Conservation (phyloP, 2,113 vertebrate species). For the Vidua macroura region DNA sequence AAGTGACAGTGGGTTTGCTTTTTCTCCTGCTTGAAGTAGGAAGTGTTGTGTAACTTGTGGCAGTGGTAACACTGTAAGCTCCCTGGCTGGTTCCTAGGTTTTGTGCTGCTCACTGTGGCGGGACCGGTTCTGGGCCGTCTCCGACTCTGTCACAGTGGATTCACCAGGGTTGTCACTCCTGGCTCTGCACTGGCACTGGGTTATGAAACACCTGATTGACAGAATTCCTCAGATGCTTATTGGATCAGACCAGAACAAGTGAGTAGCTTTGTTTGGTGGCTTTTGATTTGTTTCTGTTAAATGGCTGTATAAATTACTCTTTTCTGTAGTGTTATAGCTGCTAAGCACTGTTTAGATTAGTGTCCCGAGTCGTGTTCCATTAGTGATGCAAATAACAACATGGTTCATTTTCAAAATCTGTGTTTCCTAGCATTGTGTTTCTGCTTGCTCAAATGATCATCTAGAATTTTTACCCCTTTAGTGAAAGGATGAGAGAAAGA, state of each 20-base stretch:
- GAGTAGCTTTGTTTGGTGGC: slow-evolving; percentile 33
- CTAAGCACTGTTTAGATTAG: background rate
- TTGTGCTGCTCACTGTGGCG: slow-evolving; percentile 83
- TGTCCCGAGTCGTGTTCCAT: background rate
- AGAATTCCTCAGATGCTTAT: slow-evolving; percentile 82
- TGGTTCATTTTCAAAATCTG: background rate
- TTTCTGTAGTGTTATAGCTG: background rate
- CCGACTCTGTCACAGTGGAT: slow-evolving; percentile 80
- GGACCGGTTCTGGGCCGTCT: slow-evolving; percentile 87
- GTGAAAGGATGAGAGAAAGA: background rate
- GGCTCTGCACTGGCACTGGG: slow-evolving; percentile 96
- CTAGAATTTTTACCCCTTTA: background rate
- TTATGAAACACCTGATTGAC: slow-evolving; percentile 86
- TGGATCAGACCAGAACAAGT: slow-evolving; percentile 82
- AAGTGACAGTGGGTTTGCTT: background rate
- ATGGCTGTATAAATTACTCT: background rate
- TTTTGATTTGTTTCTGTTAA: background rate
- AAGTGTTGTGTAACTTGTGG: background rate
- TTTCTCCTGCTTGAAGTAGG: background rate
- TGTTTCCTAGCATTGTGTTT: background rate
- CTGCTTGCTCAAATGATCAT: background rate
- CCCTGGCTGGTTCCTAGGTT: slow-evolving; percentile 45
- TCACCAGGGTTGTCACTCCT: slow-evolving; percentile 82
- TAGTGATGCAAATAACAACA: background rate
- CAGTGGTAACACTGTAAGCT: background rate